Base-by-base conservation (phyloP, 2,888 invertebrate genomes). In the Eumacrocentrus americanus region DNA sequence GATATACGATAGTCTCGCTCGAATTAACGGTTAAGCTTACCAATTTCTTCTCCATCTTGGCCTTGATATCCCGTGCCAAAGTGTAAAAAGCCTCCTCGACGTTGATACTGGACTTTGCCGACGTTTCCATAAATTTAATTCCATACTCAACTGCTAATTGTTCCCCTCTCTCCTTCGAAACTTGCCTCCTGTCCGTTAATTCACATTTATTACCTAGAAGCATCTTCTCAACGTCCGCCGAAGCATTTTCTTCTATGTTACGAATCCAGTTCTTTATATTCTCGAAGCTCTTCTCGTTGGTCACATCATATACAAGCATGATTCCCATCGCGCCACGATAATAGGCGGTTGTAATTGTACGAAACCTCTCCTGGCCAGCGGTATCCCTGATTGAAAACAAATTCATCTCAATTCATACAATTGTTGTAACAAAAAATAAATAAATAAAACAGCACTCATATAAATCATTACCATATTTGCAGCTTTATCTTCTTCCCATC, bases 321-420 rank as follows among this genome's bases (percentile, higher is more conserved):
- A 99, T 99, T 63, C 99, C 99, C 98, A 99, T 99, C 42, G 98
- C 98, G 51, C 98, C 99, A 72, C 99, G 89, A 83, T 99, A 99
- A 81, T 99, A 99, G n/a, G 98, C 98, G 62, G 98, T 99, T 57
- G 98, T 99, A 72, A 99, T 99, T 66, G 98, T 99, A 72, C 98
- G 89, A 85, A 99, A 99, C 78, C 98, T 87, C 82, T 99, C 99
- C 82, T 99, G 98, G 0, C 99, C 98, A 40, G 98, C 98, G 58
- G 98, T 98, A 81, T 98, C 98, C 98, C 96, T 96, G 76, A 16
- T 53, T 18, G 35, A 25, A 37, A 35, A 79, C 75, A 64, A 58
- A 63, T 65, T 52, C 60, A 35, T 18, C 29, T 40, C 7, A 54
- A 54, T 7, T 58, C 65, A 60, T 35, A 25, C 48, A 34, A n/a